Conservation (phyloP, 2,113 vertebrate species). For the Anarhynchus alexandrinus region DNA sequence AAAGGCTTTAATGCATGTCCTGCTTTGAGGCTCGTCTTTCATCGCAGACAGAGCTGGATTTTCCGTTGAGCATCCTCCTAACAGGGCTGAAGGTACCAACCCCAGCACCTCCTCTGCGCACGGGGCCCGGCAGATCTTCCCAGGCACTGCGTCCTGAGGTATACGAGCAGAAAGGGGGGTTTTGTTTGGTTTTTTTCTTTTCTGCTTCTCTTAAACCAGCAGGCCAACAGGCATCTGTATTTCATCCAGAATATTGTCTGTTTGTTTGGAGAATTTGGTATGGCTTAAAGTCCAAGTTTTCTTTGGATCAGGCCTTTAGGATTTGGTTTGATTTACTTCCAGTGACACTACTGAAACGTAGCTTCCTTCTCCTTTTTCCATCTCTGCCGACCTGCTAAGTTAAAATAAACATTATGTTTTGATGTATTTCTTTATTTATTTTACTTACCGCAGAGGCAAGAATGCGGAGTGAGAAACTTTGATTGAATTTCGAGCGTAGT, state of each 20-base stretch:
- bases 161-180: not conserved
- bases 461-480: not conserved
- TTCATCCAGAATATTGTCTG: not conserved
- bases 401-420: not conserved
- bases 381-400: not conserved
- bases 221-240: not conserved
- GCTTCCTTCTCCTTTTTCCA: not conserved
- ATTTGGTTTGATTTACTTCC: slow-evolving; percentile 1
- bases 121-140: not conserved
- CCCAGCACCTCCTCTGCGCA: not conserved
- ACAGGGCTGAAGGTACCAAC: not conserved
- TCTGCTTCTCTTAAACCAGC: not conserved
- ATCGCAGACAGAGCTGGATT: fast-evolving
- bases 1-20: not conserved
- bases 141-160: not conserved
- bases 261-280: slow-evolving; percentile 13
- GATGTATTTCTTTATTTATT: slow-evolving; percentile 28
- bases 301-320: not conserved
- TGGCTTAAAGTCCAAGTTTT: not conserved
- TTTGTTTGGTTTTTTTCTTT: not conserved
- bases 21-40: not conserved
- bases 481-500: not conserved
- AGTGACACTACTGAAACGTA: not conserved
- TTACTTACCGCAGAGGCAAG: not conserved
- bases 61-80: not conserved